These are phyloP conservation scores for Ptychochromis oligacanthus DNA, from an alignment of 2,113 vertebrate species.

Conservation along the genomic window DNA sequence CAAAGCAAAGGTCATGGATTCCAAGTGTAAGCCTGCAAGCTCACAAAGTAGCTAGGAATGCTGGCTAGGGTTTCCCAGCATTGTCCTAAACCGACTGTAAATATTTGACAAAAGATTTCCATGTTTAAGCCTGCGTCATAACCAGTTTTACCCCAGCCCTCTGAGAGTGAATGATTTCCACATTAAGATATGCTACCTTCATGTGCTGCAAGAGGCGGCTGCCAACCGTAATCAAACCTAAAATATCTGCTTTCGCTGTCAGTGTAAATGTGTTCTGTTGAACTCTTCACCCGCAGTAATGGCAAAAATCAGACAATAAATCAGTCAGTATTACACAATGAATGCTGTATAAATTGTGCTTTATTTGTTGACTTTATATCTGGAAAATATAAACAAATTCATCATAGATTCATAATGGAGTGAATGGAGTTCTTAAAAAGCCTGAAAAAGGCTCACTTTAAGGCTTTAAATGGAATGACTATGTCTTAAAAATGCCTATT, in stretches of 20 bases:
- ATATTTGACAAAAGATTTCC: not conserved
- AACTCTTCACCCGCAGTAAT: not conserved
- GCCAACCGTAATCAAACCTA: not conserved
- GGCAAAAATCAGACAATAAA: not conserved
- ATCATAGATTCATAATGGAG: not conserved
- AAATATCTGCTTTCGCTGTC: not conserved
- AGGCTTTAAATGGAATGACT: not conserved
- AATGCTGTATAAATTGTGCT: not conserved
- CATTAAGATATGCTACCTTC: not conserved
- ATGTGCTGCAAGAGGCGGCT: not conserved
- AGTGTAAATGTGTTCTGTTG: not conserved
- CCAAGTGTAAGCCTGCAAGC: too few species aligned
- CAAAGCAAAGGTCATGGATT: too few species aligned
- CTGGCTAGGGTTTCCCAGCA: not conserved
- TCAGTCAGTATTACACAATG: not conserved
- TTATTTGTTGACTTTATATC: not conserved
- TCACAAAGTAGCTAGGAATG: not conserved
- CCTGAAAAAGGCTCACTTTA: not conserved
- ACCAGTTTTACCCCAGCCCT: not conserved
- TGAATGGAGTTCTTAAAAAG: not conserved
- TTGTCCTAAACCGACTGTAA: not conserved
- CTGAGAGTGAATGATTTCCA: constrained; percentile 5
- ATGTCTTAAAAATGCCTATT: not conserved
- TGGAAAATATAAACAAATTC: not conserved
- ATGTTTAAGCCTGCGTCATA: not conserved